Conservation (phyloP, 2,113 vertebrate genomes). For the Phaetusa simplex region DNA sequence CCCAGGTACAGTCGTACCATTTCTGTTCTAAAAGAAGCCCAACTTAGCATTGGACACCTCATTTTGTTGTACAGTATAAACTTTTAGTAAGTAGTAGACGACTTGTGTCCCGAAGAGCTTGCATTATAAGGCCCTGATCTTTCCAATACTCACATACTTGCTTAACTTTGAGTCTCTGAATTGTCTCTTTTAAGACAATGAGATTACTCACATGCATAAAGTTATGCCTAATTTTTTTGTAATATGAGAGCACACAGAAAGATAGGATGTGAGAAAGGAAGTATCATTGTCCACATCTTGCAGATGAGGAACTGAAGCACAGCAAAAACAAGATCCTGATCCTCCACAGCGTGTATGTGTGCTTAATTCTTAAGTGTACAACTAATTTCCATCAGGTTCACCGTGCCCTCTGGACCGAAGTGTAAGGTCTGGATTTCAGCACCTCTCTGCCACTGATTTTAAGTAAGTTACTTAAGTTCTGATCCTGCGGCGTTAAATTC, state of each 20-base stretch:
- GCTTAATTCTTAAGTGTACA: not conserved
- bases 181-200: not conserved
- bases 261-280: slow-evolving; percentile 14
- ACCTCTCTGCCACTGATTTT: not conserved
- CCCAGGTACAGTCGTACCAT: not conserved
- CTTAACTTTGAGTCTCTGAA: not conserved
- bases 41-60: not conserved
- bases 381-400: not conserved
- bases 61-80: not conserved
- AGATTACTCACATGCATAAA: not conserved
- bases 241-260: not conserved
- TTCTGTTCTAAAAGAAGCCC: not conserved
- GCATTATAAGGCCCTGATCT: not conserved
- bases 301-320: slow-evolving; percentile 11
- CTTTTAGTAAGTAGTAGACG: not conserved
- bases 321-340: not conserved
- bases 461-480: not conserved
- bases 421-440: not conserved
- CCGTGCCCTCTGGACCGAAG: not conserved
- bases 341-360: not conserved
- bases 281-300: not conserved
- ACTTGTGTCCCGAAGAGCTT: not conserved
- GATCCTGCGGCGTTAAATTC: not conserved
- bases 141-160: not conserved
- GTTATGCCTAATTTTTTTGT: not conserved